Percentiles rank a stretch among this genome's conserved stretches.
phyloP scores from a whole-genome alignment of 1,140 invertebrate genomes.

The Coptotermes formosanus region DNA sequence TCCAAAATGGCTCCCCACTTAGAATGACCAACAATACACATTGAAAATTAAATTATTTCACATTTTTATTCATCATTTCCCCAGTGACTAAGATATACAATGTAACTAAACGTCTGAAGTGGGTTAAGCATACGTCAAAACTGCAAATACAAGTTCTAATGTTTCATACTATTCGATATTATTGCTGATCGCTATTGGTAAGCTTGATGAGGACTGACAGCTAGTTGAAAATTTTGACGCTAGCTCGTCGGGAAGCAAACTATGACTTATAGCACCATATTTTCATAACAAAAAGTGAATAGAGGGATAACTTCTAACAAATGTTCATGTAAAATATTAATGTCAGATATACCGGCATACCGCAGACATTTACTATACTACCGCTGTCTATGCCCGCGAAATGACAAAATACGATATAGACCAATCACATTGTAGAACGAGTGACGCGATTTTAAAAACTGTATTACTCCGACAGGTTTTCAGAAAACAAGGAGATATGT shows the following conservation, averaged over 20 bases:
- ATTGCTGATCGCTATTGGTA: not conserved
- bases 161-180: not conserved
- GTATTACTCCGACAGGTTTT: not conserved
- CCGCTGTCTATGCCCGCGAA: not conserved
- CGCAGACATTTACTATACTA: too few species aligned
- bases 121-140: too few species aligned
- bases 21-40: not conserved
- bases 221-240: not conserved
- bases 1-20: not conserved
- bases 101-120: too few species aligned
- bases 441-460: not conserved
- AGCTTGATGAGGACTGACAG: not conserved
- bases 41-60: not conserved
- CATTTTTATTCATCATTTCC: too few species aligned
- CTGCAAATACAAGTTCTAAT: not conserved
- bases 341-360: too few species aligned
- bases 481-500: not conserved
- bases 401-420: not conserved
- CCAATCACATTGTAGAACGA: not conserved
- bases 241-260: too few species aligned
- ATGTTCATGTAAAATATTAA: too few species aligned
- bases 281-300: too few species aligned
- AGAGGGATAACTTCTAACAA: too few species aligned
- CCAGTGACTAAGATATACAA: too few species aligned
- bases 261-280: too few species aligned